phyloP scores from a whole-genome alignment of 2,888 invertebrate genomes.

The Drosophila stalkeri region DNA sequence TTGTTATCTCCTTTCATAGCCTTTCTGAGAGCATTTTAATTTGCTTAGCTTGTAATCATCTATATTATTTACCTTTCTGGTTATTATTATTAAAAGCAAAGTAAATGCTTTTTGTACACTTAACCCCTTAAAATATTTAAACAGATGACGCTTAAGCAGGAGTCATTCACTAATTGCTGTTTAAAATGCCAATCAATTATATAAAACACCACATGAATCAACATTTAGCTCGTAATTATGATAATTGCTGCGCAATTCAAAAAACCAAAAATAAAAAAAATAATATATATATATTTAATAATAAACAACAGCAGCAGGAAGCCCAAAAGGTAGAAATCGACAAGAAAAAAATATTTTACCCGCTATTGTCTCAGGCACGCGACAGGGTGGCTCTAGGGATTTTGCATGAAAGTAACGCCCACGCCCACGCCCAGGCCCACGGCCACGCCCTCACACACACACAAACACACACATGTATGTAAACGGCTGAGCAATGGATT shows the following conservation, averaged over 20 bases:
- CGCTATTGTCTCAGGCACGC: conserved; percentile 46
- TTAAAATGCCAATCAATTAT: conserved; percentile 56
- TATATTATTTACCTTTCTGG: neutral
- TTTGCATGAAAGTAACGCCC: conserved; percentile 40
- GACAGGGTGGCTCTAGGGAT: conserved; percentile 43
- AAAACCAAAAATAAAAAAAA: conserved; percentile 32
- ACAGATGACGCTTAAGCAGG: neutral
- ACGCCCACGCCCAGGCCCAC: conserved; percentile 7
- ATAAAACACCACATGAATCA: conserved; percentile 42
- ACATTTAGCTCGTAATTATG: conserved; percentile 39
- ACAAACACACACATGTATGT: conserved; percentile 56
- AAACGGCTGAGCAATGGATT: conserved; percentile 78
- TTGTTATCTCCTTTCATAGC: neutral
- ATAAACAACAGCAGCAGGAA: conserved; percentile 47
- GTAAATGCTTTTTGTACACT: no score
- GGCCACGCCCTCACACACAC: conserved; percentile 1
- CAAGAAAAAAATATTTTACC: neutral
- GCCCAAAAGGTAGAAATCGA: conserved; percentile 15
- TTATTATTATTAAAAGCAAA: neutral
- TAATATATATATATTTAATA: conserved; percentile 16
- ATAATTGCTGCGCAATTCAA: conserved; percentile 50
- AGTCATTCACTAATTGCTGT: conserved; percentile 25
- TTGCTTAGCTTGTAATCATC: neutral
- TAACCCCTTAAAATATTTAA: neutral
- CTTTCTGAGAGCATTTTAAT: neutral